phyloP scores from a whole-genome alignment of 2,797 vertebrate species.

The Paratrypauchen microcephalus region DNA sequence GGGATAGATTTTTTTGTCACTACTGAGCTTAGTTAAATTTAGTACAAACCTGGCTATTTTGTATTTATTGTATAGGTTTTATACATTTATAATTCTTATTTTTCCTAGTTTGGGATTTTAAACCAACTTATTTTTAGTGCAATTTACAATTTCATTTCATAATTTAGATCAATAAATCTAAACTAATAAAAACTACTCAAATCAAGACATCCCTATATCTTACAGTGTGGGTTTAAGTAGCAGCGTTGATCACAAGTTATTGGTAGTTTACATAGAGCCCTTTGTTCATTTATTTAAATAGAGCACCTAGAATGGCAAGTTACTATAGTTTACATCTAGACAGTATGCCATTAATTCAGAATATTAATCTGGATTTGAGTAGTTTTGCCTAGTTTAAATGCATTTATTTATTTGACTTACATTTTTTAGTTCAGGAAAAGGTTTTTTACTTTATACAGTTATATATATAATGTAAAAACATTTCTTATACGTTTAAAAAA shows the following conservation, averaged over 20 bases:
- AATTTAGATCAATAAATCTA: neutral
- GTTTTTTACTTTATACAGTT: no score
- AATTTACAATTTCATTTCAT: no score
- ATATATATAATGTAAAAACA: no score
- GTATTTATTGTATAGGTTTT: neutral
- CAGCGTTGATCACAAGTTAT: constrained; percentile 15
- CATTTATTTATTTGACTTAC: no score
- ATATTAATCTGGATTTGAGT: neutral
- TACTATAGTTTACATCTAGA: neutral
- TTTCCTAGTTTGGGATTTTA: no score
- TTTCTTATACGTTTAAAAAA: no score
- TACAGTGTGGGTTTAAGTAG: neutral
- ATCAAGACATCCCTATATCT: neutral
- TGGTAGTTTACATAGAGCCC: constrained; percentile 54
- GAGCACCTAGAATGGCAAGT: constrained; percentile 32
- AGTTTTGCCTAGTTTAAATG: neutral
- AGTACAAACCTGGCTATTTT: no score
- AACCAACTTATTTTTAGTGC: no score
- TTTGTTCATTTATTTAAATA: constrained; percentile 50
- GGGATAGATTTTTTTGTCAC: no score
- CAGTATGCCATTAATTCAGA: neutral
- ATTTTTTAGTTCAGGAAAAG: no score
- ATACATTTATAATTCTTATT: no score
- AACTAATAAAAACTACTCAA: neutral
- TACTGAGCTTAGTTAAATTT: neutral